Percentiles rank a stretch among this genome's conserved stretches.
phyloP scores from a whole-genome alignment of 1,140 invertebrate genomes.

The Drosophila nebulosa region DNA sequence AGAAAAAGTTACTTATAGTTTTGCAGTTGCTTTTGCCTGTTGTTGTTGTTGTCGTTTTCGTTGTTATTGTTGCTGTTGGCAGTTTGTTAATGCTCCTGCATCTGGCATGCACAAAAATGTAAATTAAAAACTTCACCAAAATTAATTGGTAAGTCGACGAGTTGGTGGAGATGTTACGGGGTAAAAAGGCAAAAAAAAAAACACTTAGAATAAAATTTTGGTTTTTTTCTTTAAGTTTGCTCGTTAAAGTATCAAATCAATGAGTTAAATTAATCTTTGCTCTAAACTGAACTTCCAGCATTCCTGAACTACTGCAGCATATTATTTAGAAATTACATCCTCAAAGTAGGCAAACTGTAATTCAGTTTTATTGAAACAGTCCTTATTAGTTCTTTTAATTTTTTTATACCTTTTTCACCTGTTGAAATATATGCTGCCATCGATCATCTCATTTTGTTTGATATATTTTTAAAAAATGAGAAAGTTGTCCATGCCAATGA shows the following conservation, averaged over 20 bases:
- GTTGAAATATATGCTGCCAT: no score
- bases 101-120: slow-evolving; percentile 39
- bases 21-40: slow-evolving; percentile 27
- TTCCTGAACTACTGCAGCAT: background rate
- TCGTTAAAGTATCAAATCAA: background rate
- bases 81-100: slow-evolving; percentile 9
- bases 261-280: background rate
- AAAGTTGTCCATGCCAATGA: no score
- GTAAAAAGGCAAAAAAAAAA: background rate
- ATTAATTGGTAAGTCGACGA: background rate
- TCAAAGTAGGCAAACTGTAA: background rate
- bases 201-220: background rate
- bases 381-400: no score
- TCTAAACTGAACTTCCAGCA: no score
- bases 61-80: slow-evolving; percentile 4
- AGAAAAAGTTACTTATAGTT: slow-evolving; percentile 19
- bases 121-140: slow-evolving; percentile 40
- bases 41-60: slow-evolving; percentile 30
- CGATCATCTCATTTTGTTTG: no score
- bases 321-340: no score
- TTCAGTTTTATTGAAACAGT: no score
- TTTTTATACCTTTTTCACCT: no score
- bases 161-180: background rate
- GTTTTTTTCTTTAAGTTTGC: no score
- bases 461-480: no score